Evolutionary conservation across 2,113 vertebrate genomes (phyloP), one percentile per base, ranked within the genome.

Genomic region (Otocyon megalotis): DNA sequence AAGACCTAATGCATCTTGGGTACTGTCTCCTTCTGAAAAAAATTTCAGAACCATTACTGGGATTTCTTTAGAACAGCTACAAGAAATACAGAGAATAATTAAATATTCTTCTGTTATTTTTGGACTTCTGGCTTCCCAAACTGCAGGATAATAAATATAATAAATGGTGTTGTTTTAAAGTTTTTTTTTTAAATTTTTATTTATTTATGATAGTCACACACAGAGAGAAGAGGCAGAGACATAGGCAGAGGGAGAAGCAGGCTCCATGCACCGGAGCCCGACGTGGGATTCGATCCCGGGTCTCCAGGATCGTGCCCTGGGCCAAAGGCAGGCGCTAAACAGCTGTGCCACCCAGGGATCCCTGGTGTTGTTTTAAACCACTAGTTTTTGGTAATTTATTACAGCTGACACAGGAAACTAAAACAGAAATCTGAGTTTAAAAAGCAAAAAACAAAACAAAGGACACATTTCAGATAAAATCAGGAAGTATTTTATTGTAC

Each of bases 21-120:
- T 99, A 96, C 99, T 99, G 98, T 99, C 99, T 26, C 99, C 99
- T 97, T 99, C 99, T 4, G 99, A 99, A 83, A 99, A 99, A 97
- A 99, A 99, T 72, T 99, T 99, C 88, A 99, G 98, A 97, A 99
- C 99, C 0, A 99, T 99, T 98, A 99, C 97, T 17, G 98, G 98
- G 87, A 99, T 98, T 96, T 98, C 99, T 94, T 99, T 98, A 35
- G 98, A 98, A 98, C 99, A 99, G 96, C 99, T 99, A 89, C 37
- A 98, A 96, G 32, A 96, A 97, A 98, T 87, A 90, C 88, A 96
- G 86, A 76, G 58, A 97, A 90, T 12, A 50, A 62, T 32, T 43
- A n/a, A 65, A 12, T 54, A 60, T 65, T 81, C 5, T 83, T 74
- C 50, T 74, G 67, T 13, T 48, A 58, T 26, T 84, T 93, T n/a